These are phyloP conservation scores for Megamerina dolium DNA, from an alignment of 2,888 invertebrate species.

Conservation along the genomic window DNA sequence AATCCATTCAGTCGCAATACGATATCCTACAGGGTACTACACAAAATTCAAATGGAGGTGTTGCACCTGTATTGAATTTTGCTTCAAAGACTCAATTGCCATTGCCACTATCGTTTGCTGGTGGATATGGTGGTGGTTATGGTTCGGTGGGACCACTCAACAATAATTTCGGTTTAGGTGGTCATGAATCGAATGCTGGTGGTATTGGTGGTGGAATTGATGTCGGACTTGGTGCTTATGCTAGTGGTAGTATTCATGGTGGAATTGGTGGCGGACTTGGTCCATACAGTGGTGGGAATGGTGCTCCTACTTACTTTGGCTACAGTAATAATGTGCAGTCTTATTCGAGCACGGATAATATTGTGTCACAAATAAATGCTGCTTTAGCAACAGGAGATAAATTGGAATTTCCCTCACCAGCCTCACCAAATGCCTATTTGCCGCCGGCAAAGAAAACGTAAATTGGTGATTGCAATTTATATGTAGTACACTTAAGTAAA, in stretches of 20 bases:
- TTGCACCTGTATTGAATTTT: slow-evolving; percentile 21
- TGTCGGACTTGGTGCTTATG: not conserved
- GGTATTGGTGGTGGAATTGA: not conserved
- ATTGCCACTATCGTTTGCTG: not conserved
- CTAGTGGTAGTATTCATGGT: not conserved
- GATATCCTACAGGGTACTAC: slow-evolving; percentile 9
- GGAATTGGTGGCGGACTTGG: not conserved
- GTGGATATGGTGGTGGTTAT: not conserved
- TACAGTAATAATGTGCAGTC: not conserved
- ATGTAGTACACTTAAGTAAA: no score
- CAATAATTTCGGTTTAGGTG: no score
- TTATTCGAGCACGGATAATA: slow-evolving; percentile 1
- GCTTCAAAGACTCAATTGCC: slow-evolving; percentile 2
- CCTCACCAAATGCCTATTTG: not conserved
- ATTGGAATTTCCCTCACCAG: not conserved
- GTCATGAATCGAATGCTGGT: no score
- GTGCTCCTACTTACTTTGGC: not conserved
- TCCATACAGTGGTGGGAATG: not conserved
- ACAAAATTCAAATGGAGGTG: slow-evolving; percentile 11
- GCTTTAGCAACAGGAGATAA: slow-evolving; percentile 4
- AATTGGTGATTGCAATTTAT: not conserved
- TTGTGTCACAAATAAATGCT: not conserved
- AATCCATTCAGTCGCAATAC: slow-evolving; percentile 34
- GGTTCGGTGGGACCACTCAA: no score
- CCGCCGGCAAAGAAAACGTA: not conserved